Evolutionary conservation across 2,888 invertebrate species (phyloP), one percentile per base, ranked within the genome.

Genomic region (Stenodema calcarata): DNA sequence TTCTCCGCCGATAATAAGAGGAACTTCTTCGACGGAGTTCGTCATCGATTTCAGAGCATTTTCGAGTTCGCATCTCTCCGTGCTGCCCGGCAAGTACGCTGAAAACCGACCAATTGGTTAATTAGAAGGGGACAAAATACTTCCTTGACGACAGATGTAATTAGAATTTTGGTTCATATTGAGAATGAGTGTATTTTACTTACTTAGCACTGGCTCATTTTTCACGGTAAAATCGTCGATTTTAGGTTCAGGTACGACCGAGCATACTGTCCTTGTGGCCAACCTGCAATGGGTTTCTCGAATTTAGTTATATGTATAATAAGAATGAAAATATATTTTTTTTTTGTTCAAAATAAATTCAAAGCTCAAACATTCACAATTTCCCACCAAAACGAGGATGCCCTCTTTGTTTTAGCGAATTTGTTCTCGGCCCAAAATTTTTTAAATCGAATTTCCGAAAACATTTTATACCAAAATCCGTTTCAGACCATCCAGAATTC

Each of bases 1-100:
- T 91, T 99, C 94, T 89, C 95, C 95, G n/a, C 98, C 99, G 91
- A 99, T 97, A n/a, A 99, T 94, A 90, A 99, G 95, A 11, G 99
- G 99, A 87, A 99, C 94, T 89, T 99, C 98, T 90, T 95, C 95
- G 87, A 94, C 94, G 86, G 92, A 92, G 30, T 92, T 91, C 14
- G 94, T 92, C 88, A 94, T 93, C 87, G 94, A 92, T 88, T 94
- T 92, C 69, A 99, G 91, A 75, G 95, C 95, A 80, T 93, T 92
- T 89, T 94, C 93, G 44, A 99, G 92, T 75, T 94, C 94, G 81
- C 92, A 91, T 87, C 98, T 94, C 91, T 99, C 99, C 86, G 93
- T 91, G 88, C 97, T 97, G 78, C 96, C 96, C 88, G 95, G 95
- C 88, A 94, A 93, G 92, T 99, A 99, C n/a, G 92, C 92, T 89